These are phyloP conservation scores for Syrista parreyssii DNA, from an alignment of 2,888 invertebrate genomes.

Conservation along the genomic window DNA sequence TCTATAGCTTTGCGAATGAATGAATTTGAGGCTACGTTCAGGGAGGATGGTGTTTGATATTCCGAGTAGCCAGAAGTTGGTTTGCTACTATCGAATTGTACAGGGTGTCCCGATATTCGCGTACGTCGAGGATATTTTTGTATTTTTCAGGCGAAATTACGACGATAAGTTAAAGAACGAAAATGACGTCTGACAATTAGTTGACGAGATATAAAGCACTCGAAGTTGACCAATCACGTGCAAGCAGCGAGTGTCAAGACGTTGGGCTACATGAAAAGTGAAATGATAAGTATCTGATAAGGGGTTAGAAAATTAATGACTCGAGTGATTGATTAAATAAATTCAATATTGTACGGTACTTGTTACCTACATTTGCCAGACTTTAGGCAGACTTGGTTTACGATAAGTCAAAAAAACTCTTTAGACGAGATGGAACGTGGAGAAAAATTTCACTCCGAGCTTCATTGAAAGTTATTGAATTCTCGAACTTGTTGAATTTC, in stretches of 20 bases:
- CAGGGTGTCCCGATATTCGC: not conserved
- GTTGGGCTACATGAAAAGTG: not conserved
- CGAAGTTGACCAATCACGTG: not conserved
- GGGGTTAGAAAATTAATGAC: not conserved
- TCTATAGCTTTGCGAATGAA: constrained; percentile 15
- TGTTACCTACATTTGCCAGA: not conserved
- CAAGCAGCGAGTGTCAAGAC: not conserved
- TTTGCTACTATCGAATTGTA: not conserved
- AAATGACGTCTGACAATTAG: not conserved
- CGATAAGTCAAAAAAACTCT: not conserved
- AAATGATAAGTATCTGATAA: not conserved
- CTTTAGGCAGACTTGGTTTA: not conserved
- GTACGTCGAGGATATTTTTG: not conserved
- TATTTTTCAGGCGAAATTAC: too few species aligned
- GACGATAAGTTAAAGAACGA: not conserved
- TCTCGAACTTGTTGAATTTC: too few species aligned
- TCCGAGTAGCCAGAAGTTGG: not conserved
- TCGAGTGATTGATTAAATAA: not conserved
- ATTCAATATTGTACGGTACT: not conserved
- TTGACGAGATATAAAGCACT: not conserved
- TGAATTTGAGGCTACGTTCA: constrained; percentile 8
- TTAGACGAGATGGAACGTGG: not conserved
- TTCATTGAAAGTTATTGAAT: not conserved
- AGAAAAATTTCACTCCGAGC: not conserved
- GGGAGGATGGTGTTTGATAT: not conserved